These are phyloP conservation scores for Xenopus laevis DNA, from an alignment of 2,113 vertebrate genomes.

Conservation along the genomic window DNA sequence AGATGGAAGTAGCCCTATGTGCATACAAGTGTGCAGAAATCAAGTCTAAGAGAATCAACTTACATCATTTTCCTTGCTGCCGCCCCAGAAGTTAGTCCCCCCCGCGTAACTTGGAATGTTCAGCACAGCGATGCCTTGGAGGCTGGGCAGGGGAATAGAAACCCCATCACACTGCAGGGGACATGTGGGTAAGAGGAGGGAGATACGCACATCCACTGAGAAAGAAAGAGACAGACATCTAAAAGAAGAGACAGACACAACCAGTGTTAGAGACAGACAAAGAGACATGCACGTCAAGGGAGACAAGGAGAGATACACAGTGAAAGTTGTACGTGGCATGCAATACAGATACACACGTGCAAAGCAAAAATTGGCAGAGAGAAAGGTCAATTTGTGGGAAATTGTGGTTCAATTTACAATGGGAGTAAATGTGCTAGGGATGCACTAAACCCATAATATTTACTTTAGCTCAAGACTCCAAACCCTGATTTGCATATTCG, in stretches of 20 bases:
- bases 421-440: too few species aligned
- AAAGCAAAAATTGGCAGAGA: background rate
- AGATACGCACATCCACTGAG: slow-evolving; percentile 4
- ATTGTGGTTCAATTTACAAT: background rate
- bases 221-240: slow-evolving; percentile 36
- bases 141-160: slow-evolving; percentile 85
- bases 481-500: too few species aligned
- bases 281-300: slow-evolving; percentile 23
- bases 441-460: too few species aligned
- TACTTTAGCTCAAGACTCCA: too few species aligned
- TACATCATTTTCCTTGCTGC: slow-evolving; percentile 93
- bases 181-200: slow-evolving; percentile 4
- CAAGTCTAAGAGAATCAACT: slow-evolving; percentile 48
- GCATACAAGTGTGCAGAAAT: background rate
- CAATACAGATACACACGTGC: background rate
- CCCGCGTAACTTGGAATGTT: slow-evolving; percentile 94
- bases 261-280: slow-evolving; percentile 39
- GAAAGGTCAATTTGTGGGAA: background rate
- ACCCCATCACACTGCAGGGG: slow-evolving; percentile 79
- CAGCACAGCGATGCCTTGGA: slow-evolving; percentile 90
- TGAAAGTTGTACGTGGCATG: slow-evolving; percentile 12
- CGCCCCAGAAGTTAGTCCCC: slow-evolving; percentile 95
- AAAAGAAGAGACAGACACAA: slow-evolving; percentile 36
- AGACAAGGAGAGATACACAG: slow-evolving; percentile 10
- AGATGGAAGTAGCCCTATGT: background rate